A percentile compares a stretch with the other conserved stretches of the same genome.
Evolutionary conservation across 2,888 invertebrate species (phyloP).

Genomic region (Cheilosia vulpina): DNA sequence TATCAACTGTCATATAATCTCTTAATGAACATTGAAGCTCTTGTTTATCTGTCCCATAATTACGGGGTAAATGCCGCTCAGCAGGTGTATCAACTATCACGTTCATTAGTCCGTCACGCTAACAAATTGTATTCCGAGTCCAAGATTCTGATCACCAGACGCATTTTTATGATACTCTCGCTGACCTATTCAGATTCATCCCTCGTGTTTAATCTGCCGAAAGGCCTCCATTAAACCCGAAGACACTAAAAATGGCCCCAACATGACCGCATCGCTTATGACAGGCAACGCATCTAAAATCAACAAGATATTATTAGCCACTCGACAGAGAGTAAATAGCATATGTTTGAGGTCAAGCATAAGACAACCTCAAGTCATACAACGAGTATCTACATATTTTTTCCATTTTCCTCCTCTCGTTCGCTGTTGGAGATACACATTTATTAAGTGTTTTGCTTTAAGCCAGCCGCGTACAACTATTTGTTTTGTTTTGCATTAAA

Average conservation of each 20-base stretch:
- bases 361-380: constrained; percentile 54
- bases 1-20: not conserved
- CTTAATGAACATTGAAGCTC: not conserved
- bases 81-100: constrained; percentile 41
- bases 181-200: not conserved
- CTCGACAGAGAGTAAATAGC: constrained; percentile 30
- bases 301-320: constrained; percentile 54
- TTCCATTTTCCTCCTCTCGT: constrained; percentile 27
- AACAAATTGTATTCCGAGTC: constrained; percentile 4
- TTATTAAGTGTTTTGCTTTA: constrained; percentile 54
- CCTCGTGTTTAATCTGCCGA: constrained; percentile 5
- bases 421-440: constrained; percentile 26
- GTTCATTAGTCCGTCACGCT: constrained; percentile 3
- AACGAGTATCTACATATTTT: constrained; percentile 29
- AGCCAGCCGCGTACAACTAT: constrained; percentile 36
- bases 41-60: constrained; percentile 19
- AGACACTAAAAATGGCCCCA: constrained; percentile 43
- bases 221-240: constrained; percentile 18
- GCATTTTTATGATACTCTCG: not conserved
- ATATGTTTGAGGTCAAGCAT: constrained; percentile 63
- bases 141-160: constrained; percentile 2
- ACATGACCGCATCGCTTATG: constrained; percentile 6
- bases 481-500: constrained; percentile 67
- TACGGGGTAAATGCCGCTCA: constrained; percentile 1
- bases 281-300: constrained; percentile 22